Conservation (phyloP, 1,140 invertebrate species). For the Conopomorpha cramerella region DNA sequence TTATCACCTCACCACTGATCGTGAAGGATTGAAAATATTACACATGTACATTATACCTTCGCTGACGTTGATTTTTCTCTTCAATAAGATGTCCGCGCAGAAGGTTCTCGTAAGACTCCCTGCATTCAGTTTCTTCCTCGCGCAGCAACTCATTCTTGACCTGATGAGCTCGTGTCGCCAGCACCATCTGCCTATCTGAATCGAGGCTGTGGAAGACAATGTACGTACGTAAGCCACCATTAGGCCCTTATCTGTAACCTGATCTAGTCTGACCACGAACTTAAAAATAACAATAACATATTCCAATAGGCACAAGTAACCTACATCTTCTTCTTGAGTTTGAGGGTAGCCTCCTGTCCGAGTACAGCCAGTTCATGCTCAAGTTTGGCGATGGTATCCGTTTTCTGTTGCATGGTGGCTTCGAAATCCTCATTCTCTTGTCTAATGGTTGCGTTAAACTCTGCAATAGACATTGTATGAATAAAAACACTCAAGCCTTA, state of each 20-base stretch:
- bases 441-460: conserved; percentile 30
- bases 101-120: conserved; percentile 31
- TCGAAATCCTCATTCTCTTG: conserved; percentile 36
- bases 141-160: conserved; percentile 44
- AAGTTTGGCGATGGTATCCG: conserved; percentile 29
- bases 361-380: conserved; percentile 35
- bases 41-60: conserved; percentile 33
- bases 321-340: conserved; percentile 53
- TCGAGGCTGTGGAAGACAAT: conserved; percentile 48
- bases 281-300: background rate
- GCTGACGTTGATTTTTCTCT: conserved; percentile 46
- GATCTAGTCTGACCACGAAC: too few species aligned
- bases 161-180: conserved; percentile 31
- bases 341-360: conserved; percentile 31
- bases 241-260: too few species aligned
- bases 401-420: conserved; percentile 30
- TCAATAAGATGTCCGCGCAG: conserved; percentile 32
- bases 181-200: conserved; percentile 51
- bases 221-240: too few species aligned
- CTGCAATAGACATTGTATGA: too few species aligned
- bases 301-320: conserved; percentile 2
- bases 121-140: conserved; percentile 35
- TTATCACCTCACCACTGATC: too few species aligned
- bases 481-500: too few species aligned
- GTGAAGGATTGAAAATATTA: too few species aligned